Evolutionary conservation across 2,797 vertebrate genomes (phyloP).

Genomic region (Protonibea diacanthus): DNA sequence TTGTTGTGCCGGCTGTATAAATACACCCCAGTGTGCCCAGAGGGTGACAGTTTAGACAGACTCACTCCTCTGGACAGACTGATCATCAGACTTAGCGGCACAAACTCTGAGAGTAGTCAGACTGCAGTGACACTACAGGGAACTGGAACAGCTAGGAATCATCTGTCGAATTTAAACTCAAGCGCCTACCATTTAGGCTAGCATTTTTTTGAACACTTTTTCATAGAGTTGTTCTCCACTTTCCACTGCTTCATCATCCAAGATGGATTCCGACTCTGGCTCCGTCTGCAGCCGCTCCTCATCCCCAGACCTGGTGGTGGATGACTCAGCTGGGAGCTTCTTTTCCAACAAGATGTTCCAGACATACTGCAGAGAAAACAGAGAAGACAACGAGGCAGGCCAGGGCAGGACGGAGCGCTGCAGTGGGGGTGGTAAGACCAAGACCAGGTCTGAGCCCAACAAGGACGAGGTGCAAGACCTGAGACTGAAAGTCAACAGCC

Average conservation of each 20-base stretch:
- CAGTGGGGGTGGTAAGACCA: slow-evolving; percentile 59
- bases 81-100: slow-evolving; percentile 41
- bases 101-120: slow-evolving; percentile 43
- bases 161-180: slow-evolving; percentile 15
- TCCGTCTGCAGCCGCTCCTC: slow-evolving; percentile 87
- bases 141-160: slow-evolving; percentile 26
- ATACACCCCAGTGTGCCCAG: slow-evolving; percentile 77
- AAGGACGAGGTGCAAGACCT: slow-evolving; percentile 84
- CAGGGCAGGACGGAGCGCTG: slow-evolving; percentile 50
- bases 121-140: slow-evolving; percentile 30
- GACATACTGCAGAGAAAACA: slow-evolving; percentile 75
- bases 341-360: slow-evolving; percentile 87
- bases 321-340: slow-evolving; percentile 77
- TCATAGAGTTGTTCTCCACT: background rate
- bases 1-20: slow-evolving; percentile 86
- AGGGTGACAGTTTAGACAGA: slow-evolving; percentile 75
- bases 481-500: slow-evolving; percentile 90
- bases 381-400: slow-evolving; percentile 32
- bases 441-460: slow-evolving; percentile 59
- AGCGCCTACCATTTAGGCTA: background rate
- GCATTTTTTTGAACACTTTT: slow-evolving; percentile 28
- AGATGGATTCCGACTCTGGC: slow-evolving; percentile 88
- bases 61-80: slow-evolving; percentile 64
- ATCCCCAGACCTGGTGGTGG: slow-evolving; percentile 85
- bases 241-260: slow-evolving; percentile 9